Evolutionary conservation across 2,888 invertebrate genomes (phyloP).

Genomic region (Eupithecia subumbrata): DNA sequence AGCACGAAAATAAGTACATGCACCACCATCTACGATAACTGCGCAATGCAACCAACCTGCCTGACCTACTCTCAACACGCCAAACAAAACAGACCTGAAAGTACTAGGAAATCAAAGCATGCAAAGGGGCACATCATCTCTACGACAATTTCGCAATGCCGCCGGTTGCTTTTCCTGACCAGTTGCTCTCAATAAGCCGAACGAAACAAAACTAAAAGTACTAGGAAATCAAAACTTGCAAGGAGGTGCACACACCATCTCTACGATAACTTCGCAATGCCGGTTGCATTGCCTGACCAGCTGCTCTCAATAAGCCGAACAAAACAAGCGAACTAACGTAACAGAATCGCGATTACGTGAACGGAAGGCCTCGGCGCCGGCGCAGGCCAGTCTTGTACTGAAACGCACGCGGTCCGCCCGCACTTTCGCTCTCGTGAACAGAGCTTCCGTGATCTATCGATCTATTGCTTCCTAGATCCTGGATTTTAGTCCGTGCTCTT

Average conservation of each 20-base stretch:
- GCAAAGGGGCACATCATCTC: not conserved
- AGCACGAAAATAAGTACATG: not conserved
- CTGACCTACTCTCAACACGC: not conserved
- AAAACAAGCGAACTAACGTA: constrained; percentile 40
- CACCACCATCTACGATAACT: not conserved
- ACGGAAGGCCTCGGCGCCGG: constrained; percentile 55
- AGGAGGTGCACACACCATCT: not conserved
- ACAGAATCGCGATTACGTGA: constrained; percentile 67
- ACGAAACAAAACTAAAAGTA: constrained; percentile 35
- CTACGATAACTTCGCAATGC: constrained; percentile 4
- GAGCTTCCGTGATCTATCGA: constrained; percentile 57
- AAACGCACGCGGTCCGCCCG: constrained; percentile 69
- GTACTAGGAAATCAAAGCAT: constrained; percentile 4
- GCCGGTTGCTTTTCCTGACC: constrained; percentile 2
- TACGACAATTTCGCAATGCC: constrained; percentile 5
- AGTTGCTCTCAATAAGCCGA: constrained; percentile 29
- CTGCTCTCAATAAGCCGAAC: constrained; percentile 31
- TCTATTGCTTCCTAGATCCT: constrained; percentile 38
- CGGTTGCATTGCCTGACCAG: constrained; percentile 7
- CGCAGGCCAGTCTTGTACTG: constrained; percentile 67
- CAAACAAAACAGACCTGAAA: constrained; percentile 21
- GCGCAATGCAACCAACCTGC: not conserved
- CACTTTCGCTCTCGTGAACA: constrained; percentile 76
- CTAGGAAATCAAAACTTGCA: not conserved
- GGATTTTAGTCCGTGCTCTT: constrained; percentile 1